These are phyloP conservation scores for Drosophila triauraria DNA, from an alignment of 1,140 invertebrate genomes.

Conservation along the genomic window DNA sequence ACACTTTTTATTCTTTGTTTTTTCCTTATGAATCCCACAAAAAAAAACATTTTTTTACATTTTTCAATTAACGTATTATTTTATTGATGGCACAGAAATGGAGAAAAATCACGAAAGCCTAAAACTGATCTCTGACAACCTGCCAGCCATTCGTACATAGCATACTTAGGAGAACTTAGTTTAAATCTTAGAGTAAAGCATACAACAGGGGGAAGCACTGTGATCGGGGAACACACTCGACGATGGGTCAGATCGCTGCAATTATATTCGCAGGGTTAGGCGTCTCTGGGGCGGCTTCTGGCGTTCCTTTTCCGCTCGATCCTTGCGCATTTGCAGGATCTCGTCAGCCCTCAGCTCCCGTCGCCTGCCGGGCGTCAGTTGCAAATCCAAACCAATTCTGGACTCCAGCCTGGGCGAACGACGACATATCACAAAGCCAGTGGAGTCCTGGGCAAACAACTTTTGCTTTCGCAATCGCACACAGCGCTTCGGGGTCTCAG, in stretches of 20 bases:
- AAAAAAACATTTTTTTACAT: not conserved
- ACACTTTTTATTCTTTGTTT: too few relatives aligned
- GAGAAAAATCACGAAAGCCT: constrained; percentile 7
- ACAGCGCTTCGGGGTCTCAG: constrained; percentile 51
- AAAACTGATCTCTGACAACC: constrained; percentile 4
- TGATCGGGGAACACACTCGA: constrained; percentile 3
- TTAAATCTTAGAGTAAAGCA: constrained; percentile 48
- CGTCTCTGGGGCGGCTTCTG: constrained; percentile 34
- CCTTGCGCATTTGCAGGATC: constrained; percentile 22
- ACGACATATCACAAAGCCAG: constrained; percentile 49
- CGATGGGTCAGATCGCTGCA: not conserved
- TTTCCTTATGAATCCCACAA: not conserved
- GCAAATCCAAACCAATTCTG: not conserved
- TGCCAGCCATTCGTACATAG: constrained; percentile 9
- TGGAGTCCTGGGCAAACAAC: constrained; percentile 44
- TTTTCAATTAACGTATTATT: not conserved
- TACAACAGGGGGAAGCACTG: constrained; percentile 69
- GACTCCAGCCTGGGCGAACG: constrained; percentile 24
- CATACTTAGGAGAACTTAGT: constrained; percentile 55
- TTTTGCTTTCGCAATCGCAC: constrained; percentile 60
- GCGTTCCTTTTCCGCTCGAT: constrained; percentile 34
- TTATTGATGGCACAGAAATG: constrained; percentile 37
- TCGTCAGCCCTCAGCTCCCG: constrained; percentile 19
- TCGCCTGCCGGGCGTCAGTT: constrained; percentile 29
- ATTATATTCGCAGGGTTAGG: constrained; percentile 48